Evolutionary conservation across 1,140 invertebrate species (phyloP).

Genomic region (Trypoxylus dichotomus): DNA sequence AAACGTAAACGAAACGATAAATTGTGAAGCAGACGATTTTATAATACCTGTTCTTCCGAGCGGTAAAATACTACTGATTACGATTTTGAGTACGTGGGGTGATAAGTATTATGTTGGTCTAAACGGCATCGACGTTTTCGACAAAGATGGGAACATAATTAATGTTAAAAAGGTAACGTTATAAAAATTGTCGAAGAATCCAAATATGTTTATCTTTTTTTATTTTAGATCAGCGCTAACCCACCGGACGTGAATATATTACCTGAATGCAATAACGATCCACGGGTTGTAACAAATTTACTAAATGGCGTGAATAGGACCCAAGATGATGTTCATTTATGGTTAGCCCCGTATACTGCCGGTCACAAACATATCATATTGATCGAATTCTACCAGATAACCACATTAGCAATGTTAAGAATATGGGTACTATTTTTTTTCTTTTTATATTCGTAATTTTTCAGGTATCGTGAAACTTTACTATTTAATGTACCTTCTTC

Average conservation of each 20-base stretch:
- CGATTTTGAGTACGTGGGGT: slow-evolving; percentile 80
- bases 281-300: slow-evolving; percentile 64
- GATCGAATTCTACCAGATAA: slow-evolving; percentile 61
- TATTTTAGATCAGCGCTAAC: slow-evolving; percentile 61
- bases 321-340: slow-evolving; percentile 75
- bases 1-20: neutral
- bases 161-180: slow-evolving; percentile 59
- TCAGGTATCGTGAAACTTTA: no score
- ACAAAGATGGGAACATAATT: slow-evolving; percentile 62
- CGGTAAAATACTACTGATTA: slow-evolving; percentile 67
- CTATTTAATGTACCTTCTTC: no score
- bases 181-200: slow-evolving; percentile 9
- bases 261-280: slow-evolving; percentile 62
- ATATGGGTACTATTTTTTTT: slow-evolving; percentile 67
- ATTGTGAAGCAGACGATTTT: slow-evolving; percentile 37
- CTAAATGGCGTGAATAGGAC: slow-evolving; percentile 74
- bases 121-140: slow-evolving; percentile 80
- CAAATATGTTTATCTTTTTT: slow-evolving; percentile 12
- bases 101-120: slow-evolving; percentile 79
- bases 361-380: slow-evolving; percentile 61
- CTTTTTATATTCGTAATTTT: neutral
- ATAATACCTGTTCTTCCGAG: slow-evolving; percentile 73
- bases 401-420: slow-evolving; percentile 69
- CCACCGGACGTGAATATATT: slow-evolving; percentile 64
- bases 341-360: slow-evolving; percentile 67